A percentile compares a stretch with the other conserved stretches of the same genome.
phyloP scores from a whole-genome alignment of 2,113 vertebrate genomes.

The Ploceus nigricollis region DNA sequence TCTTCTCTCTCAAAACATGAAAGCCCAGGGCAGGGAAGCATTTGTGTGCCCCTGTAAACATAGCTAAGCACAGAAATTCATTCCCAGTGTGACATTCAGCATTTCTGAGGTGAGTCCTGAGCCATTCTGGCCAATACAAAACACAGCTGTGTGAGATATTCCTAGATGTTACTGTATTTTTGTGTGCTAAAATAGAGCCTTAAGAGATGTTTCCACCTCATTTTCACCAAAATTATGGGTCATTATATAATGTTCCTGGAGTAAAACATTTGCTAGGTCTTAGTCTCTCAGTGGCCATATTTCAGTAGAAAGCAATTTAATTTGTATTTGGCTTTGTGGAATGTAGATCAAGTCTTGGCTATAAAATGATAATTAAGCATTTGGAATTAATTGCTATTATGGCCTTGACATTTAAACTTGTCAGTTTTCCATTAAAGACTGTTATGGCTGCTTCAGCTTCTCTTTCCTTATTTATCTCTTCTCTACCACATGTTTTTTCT shows the following conservation, averaged over 20 bases:
- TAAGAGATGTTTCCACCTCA: neutral
- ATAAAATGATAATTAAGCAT: neutral
- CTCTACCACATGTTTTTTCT: neutral
- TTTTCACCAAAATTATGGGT: neutral
- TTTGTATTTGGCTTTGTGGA: neutral
- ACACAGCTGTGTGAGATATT: neutral
- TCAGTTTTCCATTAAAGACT: neutral
- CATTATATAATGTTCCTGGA: neutral
- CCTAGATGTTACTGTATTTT: neutral
- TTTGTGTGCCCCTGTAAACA: neutral
- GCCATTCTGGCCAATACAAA: neutral
- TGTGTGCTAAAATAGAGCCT: neutral
- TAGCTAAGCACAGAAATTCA: neutral
- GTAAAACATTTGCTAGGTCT: neutral
- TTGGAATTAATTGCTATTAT: conserved; percentile 23
- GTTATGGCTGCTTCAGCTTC: neutral
- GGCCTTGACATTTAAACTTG: conserved; percentile 3
- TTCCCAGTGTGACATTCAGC: neutral
- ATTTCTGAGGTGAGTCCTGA: neutral
- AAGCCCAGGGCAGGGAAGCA: neutral
- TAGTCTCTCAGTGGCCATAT: neutral
- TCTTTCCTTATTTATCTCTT: neutral
- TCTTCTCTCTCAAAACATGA: neutral
- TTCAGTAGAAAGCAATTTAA: neutral
- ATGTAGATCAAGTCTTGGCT: neutral